Conservation (phyloP, 2,797 vertebrate genomes). For the Malurus leucopterus region DNA sequence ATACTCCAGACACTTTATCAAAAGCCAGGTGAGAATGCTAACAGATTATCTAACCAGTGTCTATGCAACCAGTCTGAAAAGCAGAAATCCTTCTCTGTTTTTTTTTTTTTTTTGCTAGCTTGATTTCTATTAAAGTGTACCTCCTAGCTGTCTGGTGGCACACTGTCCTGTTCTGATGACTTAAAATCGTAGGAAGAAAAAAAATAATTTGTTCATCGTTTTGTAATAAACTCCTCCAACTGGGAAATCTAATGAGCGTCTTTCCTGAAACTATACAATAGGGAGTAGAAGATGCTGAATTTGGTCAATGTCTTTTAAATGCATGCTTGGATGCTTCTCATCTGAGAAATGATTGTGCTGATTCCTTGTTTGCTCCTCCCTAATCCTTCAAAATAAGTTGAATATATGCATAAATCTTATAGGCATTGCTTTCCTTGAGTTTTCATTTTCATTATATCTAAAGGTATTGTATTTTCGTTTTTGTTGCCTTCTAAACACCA, state of each 20-base stretch:
- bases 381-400: not conserved
- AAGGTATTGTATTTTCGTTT: not conserved
- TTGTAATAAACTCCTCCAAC: not conserved
- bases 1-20: not conserved
- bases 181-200: not conserved
- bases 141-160: not conserved
- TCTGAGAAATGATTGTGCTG: not conserved
- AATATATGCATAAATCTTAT: not conserved
- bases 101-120: not conserved
- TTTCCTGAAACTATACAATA: not conserved
- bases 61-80: not conserved
- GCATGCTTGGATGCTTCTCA: not conserved
- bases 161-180: not conserved
- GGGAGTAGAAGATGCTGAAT: not conserved
- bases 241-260: not conserved
- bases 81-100: not conserved
- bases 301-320: not conserved
- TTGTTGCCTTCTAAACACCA: not conserved
- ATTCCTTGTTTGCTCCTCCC: not conserved
- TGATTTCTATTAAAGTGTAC: not conserved
- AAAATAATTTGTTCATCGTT: not conserved
- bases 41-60: not conserved
- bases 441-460: not conserved
- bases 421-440: not conserved
- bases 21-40: not conserved